Base-by-base conservation (phyloP, 2,888 invertebrate species). In the Folsomia manolachei region DNA sequence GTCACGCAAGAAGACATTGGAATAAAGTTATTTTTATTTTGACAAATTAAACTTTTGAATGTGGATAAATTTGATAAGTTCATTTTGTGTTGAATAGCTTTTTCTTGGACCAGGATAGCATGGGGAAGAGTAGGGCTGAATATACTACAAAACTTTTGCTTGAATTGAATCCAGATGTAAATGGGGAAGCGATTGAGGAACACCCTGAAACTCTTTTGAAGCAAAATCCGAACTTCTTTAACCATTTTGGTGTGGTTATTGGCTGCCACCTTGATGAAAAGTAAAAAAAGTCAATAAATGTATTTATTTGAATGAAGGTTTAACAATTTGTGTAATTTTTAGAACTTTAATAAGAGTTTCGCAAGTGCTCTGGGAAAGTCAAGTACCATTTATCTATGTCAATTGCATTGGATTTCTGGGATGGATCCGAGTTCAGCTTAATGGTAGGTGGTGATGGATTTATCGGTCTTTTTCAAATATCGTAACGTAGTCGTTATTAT, bases 381-480 rank as follows among this genome's bases (percentile, higher is more conserved):
- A 92, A 83, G 88, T 97, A 69, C 96, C 97, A 0, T 86, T 97
- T 69, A 86, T 97, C 75, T 88, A 93, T 68, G 94, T 94, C 82
- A 89, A 92, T 70, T 93, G 94, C 76, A 90, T 95, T 82, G 99
- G 99, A 21, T 93, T 98, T 83, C 86, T 98, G 78, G 97, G 95
- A 2, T 93, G 93, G 76, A 90, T 95, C 81, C 88, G 97, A 74
- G 86, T 97, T 70, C 97, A 97, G 73, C 78, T 85, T 85, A 86
- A 88, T 79, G 93, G n/a, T n/a, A n/a, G n/a, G n/a, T n/a, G n/a
- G n/a, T n/a, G n/a, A n/a, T n/a, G n/a, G n/a, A n/a, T n/a, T n/a
- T n/a, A n/a, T n/a, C n/a, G n/a, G n/a, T n/a, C n/a, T n/a, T n/a
- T n/a, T n/a, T n/a, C n/a, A n/a, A n/a, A n/a, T n/a, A n/a, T n/a